phyloP scores from a whole-genome alignment of 2,113 vertebrate genomes.

The Collichthys lucidus region DNA sequence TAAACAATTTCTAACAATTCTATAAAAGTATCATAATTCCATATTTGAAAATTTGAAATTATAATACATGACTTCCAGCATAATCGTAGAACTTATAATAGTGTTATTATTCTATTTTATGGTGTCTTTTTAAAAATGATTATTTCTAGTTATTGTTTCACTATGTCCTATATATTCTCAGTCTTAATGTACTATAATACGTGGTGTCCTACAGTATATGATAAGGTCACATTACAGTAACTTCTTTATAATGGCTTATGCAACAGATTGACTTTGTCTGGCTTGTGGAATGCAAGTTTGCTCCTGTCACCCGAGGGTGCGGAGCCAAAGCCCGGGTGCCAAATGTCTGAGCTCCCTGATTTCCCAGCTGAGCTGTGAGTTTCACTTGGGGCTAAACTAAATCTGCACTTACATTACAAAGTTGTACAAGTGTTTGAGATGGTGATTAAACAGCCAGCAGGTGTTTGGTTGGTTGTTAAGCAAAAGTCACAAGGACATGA shows the following conservation, averaged over 20 bases:
- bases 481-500: neutral
- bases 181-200: too few relatives aligned
- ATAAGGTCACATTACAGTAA: neutral
- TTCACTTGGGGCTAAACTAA: neutral
- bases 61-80: neutral
- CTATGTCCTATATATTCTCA: too few relatives aligned
- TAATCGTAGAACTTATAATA: neutral
- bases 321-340: conserved; percentile 19
- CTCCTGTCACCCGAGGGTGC: conserved; percentile 24
- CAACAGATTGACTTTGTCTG: neutral
- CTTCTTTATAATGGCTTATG: neutral
- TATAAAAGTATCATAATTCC: neutral
- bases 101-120: neutral
- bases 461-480: neutral
- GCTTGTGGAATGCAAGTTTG: neutral
- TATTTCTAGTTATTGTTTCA: neutral
- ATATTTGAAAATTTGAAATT: neutral
- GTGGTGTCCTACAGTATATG: neutral
- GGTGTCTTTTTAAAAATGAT: neutral
- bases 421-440: neutral
- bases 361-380: conserved; percentile 27
- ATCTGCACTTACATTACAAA: conserved; percentile 33
- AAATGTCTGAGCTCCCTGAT: conserved; percentile 47
- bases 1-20: neutral
- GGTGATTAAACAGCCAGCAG: neutral